These are phyloP conservation scores for Rhyacophila evoluta DNA, from an alignment of 2,888 invertebrate genomes.

Conservation along the genomic window DNA sequence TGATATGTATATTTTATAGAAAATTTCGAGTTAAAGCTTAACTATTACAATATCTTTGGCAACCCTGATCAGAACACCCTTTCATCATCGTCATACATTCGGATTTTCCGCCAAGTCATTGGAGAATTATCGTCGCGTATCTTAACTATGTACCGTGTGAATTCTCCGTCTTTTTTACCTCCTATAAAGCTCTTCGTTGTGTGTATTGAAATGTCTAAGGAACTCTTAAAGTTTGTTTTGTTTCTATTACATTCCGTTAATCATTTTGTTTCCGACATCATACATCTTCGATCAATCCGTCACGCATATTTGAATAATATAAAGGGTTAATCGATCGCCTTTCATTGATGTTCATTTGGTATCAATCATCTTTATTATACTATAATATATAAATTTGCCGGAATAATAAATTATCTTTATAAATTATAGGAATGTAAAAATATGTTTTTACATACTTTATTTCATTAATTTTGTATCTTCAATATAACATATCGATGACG, in stretches of 20 bases:
- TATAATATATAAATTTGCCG: too few species aligned
- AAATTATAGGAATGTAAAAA: too few species aligned
- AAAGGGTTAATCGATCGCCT: not conserved
- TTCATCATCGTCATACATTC: conserved; percentile 36
- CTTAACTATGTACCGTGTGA: conserved; percentile 43
- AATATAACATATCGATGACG: too few species aligned
- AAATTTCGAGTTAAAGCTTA: too few species aligned
- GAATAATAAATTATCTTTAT: too few species aligned
- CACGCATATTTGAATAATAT: not conserved
- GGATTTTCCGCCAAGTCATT: conserved; percentile 47
- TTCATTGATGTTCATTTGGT: too few species aligned
- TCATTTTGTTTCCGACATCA: not conserved
- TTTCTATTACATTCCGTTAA: not conserved
- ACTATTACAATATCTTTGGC: not conserved
- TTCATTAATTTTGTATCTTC: too few species aligned
- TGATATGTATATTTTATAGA: too few species aligned
- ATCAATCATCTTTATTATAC: too few species aligned
- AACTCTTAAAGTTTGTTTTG: not conserved
- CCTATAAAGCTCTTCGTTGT: not conserved
- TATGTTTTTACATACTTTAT: too few species aligned
- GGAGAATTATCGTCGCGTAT: conserved; percentile 35
- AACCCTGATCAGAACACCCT: conserved; percentile 36
- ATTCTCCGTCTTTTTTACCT: not conserved
- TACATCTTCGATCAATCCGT: not conserved
- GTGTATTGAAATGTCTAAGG: not conserved